These are phyloP conservation scores for Echinarachnius parma DNA, from an alignment of 53 echinoderm and acorn worm genomes.

Conservation along the genomic window DNA sequence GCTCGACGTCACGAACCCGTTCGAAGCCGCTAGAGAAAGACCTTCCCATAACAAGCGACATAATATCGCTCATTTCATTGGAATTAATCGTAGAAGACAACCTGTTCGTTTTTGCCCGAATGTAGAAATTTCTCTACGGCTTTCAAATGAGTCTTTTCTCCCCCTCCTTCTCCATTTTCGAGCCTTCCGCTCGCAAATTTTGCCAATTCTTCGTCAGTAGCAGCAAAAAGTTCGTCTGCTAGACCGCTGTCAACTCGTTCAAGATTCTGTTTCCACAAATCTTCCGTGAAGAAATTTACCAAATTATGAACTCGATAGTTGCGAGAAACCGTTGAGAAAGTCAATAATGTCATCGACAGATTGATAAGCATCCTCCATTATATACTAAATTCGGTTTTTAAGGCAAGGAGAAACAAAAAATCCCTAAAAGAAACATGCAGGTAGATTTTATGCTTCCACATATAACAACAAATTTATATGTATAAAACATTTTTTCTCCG, in stretches of 20 bases:
- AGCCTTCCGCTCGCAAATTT: conserved; percentile 5
- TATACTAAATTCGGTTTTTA: neutral
- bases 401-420: no score
- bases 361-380: neutral
- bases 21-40: no score
- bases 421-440: no score
- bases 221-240: neutral
- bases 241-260: neutral
- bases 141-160: neutral
- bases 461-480: no score
- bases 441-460: no score
- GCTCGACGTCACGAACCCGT: neutral
- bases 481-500: no score
- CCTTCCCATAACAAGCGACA: no score
- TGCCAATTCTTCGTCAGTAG: conserved; percentile 11
- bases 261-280: conserved; percentile 13
- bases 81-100: neutral
- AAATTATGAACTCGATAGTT: neutral
- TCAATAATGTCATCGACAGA: neutral
- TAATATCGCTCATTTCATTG: neutral
- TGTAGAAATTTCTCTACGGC: conserved; percentile 1
- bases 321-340: neutral
- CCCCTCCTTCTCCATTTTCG: neutral
- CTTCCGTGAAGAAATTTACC: conserved; percentile 15
- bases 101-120: neutral